Evolutionary conservation across 2,888 invertebrate genomes (phyloP).

Genomic region (Notocelia uddmanniana): DNA sequence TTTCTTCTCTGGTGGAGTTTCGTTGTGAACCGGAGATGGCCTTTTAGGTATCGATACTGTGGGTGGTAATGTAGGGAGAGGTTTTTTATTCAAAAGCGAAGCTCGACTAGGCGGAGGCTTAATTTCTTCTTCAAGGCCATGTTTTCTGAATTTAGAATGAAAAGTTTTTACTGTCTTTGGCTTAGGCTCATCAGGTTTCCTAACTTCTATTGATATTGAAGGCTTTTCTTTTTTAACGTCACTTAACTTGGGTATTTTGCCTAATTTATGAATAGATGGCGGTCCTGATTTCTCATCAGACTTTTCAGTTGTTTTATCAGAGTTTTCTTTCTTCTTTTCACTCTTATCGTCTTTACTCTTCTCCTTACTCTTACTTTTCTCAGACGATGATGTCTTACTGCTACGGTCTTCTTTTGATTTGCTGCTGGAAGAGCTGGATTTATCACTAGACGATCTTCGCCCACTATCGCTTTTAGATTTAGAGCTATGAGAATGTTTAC

Average conservation of each 20-base stretch:
- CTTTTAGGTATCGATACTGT: slow-evolving; percentile 77
- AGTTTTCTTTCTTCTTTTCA: slow-evolving; percentile 58
- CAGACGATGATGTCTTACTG: slow-evolving; percentile 59
- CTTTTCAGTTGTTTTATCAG: slow-evolving; percentile 84
- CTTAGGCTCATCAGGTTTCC: slow-evolving; percentile 90
- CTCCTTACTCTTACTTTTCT: slow-evolving; percentile 63
- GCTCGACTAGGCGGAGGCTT: slow-evolving; percentile 94
- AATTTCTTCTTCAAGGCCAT: slow-evolving; percentile 94
- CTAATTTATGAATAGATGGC: slow-evolving; percentile 90
- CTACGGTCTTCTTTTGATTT: slow-evolving; percentile 70
- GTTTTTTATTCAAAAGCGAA: slow-evolving; percentile 87
- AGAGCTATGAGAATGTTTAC: slow-evolving; percentile 69
- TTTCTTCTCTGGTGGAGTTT: slow-evolving; percentile 91
- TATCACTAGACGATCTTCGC: slow-evolving; percentile 65
- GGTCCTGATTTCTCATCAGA: slow-evolving; percentile 88
- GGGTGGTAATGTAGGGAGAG: slow-evolving; percentile 78
- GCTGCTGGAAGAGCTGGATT: slow-evolving; percentile 66
- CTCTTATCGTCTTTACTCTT: slow-evolving; percentile 50
- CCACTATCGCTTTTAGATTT: slow-evolving; percentile 72
- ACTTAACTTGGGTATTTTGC: slow-evolving; percentile 92
- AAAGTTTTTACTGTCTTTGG: slow-evolving; percentile 97
- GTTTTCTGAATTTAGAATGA: slow-evolving; percentile 96
- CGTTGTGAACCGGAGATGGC: slow-evolving; percentile 80
- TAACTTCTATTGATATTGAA: slow-evolving; percentile 93
- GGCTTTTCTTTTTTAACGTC: slow-evolving; percentile 88